Conservation (phyloP, 2,113 vertebrate genomes). For the Halichoeres trimaculatus region DNA sequence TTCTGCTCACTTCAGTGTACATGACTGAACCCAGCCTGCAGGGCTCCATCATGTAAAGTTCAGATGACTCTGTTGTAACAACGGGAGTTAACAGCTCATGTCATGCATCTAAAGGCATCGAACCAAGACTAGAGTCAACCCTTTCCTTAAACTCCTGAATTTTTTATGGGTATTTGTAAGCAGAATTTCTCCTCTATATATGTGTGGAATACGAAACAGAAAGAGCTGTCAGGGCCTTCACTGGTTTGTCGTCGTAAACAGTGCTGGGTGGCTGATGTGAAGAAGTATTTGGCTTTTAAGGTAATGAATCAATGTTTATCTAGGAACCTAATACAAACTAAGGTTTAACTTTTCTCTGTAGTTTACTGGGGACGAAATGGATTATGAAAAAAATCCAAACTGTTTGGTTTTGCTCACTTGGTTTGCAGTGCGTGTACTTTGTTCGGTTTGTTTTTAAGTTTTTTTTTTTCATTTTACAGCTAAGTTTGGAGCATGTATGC, state of each 20-base stretch:
- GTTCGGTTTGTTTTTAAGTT: too few relatives aligned
- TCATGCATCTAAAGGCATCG: not conserved
- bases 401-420: too few relatives aligned
- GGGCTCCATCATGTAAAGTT: slow-evolving; percentile 18
- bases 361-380: too few relatives aligned
- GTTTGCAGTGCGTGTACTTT: too few relatives aligned
- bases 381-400: too few relatives aligned
- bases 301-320: too few relatives aligned
- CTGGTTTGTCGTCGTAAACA: not conserved
- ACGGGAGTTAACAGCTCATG: not conserved
- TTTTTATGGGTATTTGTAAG: not conserved
- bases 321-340: too few relatives aligned
- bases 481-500: too few relatives aligned
- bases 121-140: not conserved
- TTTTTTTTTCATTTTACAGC: too few relatives aligned
- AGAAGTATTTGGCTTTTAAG: not conserved
- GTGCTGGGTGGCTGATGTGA: not conserved
- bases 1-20: slow-evolving; percentile 5
- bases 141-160: not conserved
- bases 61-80: not conserved
- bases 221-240: not conserved
- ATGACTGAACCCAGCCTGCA: slow-evolving; percentile 1
- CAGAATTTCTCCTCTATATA: not conserved
- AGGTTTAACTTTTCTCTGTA: too few relatives aligned
- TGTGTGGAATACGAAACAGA: not conserved